Evolutionary conservation across 2,888 invertebrate species (phyloP).

Genomic region (Watsonalla cultraria): DNA sequence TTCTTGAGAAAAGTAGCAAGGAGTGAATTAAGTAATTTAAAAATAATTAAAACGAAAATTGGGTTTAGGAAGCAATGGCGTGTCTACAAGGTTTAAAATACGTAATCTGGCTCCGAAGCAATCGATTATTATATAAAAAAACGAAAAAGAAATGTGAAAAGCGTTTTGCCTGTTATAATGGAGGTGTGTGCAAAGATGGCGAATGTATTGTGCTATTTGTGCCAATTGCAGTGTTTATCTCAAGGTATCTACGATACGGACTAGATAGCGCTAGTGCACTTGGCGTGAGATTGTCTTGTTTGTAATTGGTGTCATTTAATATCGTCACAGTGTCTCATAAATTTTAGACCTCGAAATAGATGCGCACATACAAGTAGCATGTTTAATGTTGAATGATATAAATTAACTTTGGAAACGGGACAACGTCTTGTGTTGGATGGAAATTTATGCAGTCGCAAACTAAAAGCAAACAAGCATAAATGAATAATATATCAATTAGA

Average conservation of each 20-base stretch:
- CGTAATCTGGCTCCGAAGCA: too few relatives aligned
- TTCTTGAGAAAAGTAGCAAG: neutral
- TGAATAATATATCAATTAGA: too few relatives aligned
- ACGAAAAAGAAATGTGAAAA: too few relatives aligned
- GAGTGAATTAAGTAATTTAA: neutral
- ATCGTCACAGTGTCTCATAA: conserved; percentile 3
- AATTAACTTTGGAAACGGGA: neutral
- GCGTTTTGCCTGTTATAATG: too few relatives aligned
- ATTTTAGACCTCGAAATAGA: conserved; percentile 4
- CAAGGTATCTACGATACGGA: neutral
- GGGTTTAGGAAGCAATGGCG: too few relatives aligned
- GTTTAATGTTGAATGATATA: neutral
- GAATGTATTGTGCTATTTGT: neutral
- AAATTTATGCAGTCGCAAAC: too few relatives aligned
- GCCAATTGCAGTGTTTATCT: neutral
- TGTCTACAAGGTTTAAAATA: too few relatives aligned
- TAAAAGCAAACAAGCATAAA: too few relatives aligned
- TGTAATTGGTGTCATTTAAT: conserved; percentile 3
- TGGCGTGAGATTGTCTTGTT: neutral
- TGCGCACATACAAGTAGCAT: neutral
- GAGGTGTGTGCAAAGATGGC: neutral
- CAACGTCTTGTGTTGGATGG: too few relatives aligned
- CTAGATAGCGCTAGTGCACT: conserved; percentile 1
- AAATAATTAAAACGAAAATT: too few relatives aligned
- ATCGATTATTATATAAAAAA: too few relatives aligned